Evolutionary conservation across 2,888 invertebrate genomes (phyloP), one percentile per base, ranked within the genome.

Genomic region (Geophilus truncorum): DNA sequence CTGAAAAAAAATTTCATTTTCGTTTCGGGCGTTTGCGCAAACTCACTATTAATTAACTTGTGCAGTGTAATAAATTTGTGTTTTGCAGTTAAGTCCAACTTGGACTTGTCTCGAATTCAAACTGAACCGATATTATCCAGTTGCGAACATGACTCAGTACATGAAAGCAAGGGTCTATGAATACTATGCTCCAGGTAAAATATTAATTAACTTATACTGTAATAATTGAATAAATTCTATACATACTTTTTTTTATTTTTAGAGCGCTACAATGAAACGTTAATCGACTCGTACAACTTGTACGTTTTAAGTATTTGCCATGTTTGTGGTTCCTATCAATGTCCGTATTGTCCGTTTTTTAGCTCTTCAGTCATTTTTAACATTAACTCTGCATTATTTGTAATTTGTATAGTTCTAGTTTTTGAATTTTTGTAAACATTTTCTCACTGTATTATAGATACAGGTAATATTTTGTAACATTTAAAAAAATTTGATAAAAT

Each of bases 281-380:
- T 96, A 87, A 94, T 95, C 87, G 95, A 96, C 88, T 92, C 95
- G 1, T 89, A 94, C 77, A 93, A 94, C 21, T 93, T 94, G 0
- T 95, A 95, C 88, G 90, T 94, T 30, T 89, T 96, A 82, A 95
- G 95, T 87, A 95, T 96, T 84, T 96, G 96, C 87, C 95, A 96
- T 86, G 96, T 96, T 7, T 96, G 96, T 86, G 96, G 96, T 81
- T 96, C 95, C 80, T 96, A 95, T 75, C 96, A 96, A 87, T 96
- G 96, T 86, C 95, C 96, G 0, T 96, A 96, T 88, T 96, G 96
- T 87, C 79, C 79, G 2, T 62, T 28, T 28, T 79, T 79, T 62
- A 79, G 79, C 21, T 6, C 3, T 12, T 25, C 77, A 32, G 18
- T 7, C 32, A 77, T 15, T 32, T 30, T 32, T 28, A 30, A 30